Conservation (phyloP, 2,113 vertebrate species). For the Chaetorhynchus papuensis region DNA sequence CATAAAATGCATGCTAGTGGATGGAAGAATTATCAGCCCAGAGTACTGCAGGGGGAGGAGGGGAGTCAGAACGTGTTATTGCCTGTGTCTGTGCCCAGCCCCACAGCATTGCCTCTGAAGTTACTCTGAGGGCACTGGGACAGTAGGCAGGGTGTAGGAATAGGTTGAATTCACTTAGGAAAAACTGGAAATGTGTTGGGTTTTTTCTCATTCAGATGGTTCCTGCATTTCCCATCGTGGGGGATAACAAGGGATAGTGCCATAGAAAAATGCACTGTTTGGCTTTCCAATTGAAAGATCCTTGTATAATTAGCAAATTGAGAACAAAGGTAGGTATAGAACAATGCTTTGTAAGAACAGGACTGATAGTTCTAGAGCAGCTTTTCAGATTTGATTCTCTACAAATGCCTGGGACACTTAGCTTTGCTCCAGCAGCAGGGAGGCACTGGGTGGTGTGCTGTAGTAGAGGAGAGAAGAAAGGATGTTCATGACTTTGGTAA, state of each 20-base stretch:
- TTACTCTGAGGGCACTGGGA: background rate
- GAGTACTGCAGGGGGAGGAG: fast-evolving
- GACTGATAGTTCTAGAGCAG: background rate
- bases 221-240: background rate
- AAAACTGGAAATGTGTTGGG: background rate
- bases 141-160: background rate
- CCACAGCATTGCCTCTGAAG: background rate
- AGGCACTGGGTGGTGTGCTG: background rate
- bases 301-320: background rate
- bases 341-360: background rate
- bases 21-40: background rate
- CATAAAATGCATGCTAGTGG: background rate
- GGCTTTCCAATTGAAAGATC: background rate
- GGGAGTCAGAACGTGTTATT: no score
- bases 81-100: background rate
- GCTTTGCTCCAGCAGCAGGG: background rate
- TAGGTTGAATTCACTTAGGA: background rate
- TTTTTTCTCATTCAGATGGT: background rate
- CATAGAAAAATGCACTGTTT: background rate
- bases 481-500: background rate
- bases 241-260: background rate
- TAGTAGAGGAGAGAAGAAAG: background rate
- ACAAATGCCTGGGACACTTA: background rate
- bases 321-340: background rate
- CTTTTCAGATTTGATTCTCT: background rate